Conservation (phyloP, 2,888 invertebrate genomes). For the Sarcophaga caerulescens region DNA sequence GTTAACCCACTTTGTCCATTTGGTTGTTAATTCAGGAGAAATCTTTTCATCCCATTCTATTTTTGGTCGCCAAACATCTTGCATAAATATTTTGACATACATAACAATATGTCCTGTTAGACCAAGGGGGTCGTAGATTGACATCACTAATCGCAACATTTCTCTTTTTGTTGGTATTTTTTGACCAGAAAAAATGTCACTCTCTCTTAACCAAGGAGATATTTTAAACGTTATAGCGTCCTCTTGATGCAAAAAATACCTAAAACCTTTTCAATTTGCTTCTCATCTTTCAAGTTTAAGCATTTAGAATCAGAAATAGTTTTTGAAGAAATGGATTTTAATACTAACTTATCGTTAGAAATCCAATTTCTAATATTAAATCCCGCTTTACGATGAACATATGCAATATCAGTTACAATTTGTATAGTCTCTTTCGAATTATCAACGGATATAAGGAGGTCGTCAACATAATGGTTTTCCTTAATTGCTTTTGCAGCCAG, state of each 20-base stretch:
- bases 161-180: constrained; percentile 32
- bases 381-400: neutral
- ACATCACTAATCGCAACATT: constrained; percentile 19
- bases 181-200: neutral
- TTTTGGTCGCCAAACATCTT: constrained; percentile 22
- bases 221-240: constrained; percentile 52
- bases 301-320: neutral
- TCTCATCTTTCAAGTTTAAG: constrained; percentile 32
- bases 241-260: constrained; percentile 50
- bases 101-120: constrained; percentile 35
- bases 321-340: neutral
- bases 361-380: constrained; percentile 11
- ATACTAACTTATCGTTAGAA: neutral
- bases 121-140: constrained; percentile 43
- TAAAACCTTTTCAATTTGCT: constrained; percentile 47
- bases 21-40: neutral
- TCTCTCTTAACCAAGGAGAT: constrained; percentile 11
- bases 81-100: constrained; percentile 35
- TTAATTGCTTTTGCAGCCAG: neutral
- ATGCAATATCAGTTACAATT: neutral
- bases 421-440: neutral
- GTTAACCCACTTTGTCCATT: constrained; percentile 42
- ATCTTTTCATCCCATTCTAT: constrained; percentile 35
- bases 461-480: neutral
- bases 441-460: neutral